Base-by-base conservation (phyloP, 2,888 invertebrate species). In the Elysia crispata region DNA sequence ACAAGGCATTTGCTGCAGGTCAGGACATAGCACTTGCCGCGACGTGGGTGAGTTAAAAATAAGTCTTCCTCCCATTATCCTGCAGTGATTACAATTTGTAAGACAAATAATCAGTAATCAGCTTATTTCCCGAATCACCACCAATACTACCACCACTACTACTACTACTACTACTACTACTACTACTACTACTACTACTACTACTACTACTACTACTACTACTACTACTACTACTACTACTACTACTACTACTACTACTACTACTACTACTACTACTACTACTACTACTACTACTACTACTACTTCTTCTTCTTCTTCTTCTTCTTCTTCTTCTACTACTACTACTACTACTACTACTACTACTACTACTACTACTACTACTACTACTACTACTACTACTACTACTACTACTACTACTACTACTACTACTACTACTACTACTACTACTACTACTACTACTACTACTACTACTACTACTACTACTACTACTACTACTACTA, bases 41-140 rank as follows among this genome's bases (percentile, higher is more conserved):
- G 1, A 90, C 90, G 15, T 90, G 90, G 90, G 89, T 89, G 83
- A 41, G 84, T 64, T 3, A 41, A 41, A 41, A 6, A 11, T 6
- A 41, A 11, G 11, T 6, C 11, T 3, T 41, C 41, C 3, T 41
- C 11, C 41, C n/a, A n/a, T n/a, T n/a, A n/a, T n/a, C n/a, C n/a
- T n/a, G n/a, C n/a, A n/a, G n/a, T n/a, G n/a, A n/a, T n/a, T n/a
- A n/a, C n/a, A n/a, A n/a, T n/a, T n/a, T n/a, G n/a, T n/a, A n/a
- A n/a, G n/a, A n/a, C n/a, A n/a, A n/a, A n/a, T n/a, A n/a, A n/a
- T n/a, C n/a, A n/a, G n/a, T n/a, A n/a, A n/a, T n/a, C n/a, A n/a
- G n/a, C n/a, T 20, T 66, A 28, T 20, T 23, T 49, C 23, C n/a
- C n/a, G 66, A n/a, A 33, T 41, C 31, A 76, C 13, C 11, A 31